phyloP scores from a whole-genome alignment of 2,113 vertebrate species.

The Podiceps cristatus region DNA sequence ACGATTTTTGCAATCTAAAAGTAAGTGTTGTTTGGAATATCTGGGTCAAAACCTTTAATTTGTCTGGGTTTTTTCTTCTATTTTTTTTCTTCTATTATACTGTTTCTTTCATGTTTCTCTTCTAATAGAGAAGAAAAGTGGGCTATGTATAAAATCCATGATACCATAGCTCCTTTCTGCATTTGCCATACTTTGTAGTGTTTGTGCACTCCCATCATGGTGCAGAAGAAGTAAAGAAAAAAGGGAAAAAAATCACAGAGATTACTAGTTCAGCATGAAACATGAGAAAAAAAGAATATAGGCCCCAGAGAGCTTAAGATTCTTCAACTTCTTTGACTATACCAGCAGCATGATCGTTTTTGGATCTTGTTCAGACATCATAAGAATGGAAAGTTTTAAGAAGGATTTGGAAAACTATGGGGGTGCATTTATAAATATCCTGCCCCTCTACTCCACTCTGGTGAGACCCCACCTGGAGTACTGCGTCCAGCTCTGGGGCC shows the following conservation, averaged over 20 bases:
- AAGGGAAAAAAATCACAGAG: background rate
- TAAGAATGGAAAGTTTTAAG: background rate
- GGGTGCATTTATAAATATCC: background rate
- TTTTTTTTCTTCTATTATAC: background rate
- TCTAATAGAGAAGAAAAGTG: background rate
- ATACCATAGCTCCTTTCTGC: background rate
- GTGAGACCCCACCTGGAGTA: no score
- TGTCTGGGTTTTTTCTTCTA: background rate
- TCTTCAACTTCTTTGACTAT: background rate
- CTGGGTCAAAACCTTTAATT: background rate
- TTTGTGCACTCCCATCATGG: background rate
- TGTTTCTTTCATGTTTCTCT: background rate
- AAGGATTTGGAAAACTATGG: background rate
- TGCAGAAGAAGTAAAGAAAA: background rate
- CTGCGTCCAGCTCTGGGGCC: no score
- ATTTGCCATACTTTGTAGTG: background rate
- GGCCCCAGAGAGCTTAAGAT: background rate
- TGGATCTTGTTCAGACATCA: background rate
- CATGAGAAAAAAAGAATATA: background rate
- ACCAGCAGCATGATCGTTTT: background rate
- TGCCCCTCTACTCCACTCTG: no score
- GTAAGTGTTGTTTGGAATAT: background rate
- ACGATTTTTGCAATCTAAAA: background rate
- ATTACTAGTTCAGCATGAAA: background rate
- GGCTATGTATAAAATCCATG: background rate